Conservation (phyloP, 2,797 vertebrate genomes). For the Chelon labrosus region DNA sequence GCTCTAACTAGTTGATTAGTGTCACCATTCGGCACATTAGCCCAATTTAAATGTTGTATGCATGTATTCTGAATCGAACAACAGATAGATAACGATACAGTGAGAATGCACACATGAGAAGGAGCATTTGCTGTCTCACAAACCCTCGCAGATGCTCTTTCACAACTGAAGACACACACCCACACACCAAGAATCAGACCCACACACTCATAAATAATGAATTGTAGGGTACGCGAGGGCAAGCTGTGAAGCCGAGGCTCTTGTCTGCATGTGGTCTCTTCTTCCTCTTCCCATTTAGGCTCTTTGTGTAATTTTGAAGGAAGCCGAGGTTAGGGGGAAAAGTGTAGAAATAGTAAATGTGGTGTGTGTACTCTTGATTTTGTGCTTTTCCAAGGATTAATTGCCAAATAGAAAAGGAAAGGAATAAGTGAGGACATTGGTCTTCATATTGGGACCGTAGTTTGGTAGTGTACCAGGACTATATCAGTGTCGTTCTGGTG, state of each 20-base stretch:
- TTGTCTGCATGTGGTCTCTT: slow-evolving; percentile 13
- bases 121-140: background rate
- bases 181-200: slow-evolving; percentile 17
- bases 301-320: slow-evolving; percentile 5
- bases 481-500: background rate
- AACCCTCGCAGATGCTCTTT: slow-evolving; percentile 30
- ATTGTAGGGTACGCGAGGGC: slow-evolving; percentile 32
- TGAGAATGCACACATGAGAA: background rate
- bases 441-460: no score
- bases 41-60: slow-evolving; percentile 35
- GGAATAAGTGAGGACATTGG: background rate
- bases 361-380: background rate
- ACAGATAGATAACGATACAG: slow-evolving; percentile 12
- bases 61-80: slow-evolving; percentile 47
- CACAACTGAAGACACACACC: slow-evolving; percentile 32
- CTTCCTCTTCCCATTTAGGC: slow-evolving; percentile 21
- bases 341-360: slow-evolving; percentile 1
- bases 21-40: slow-evolving; percentile 37
- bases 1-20: slow-evolving; percentile 38
- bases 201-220: slow-evolving; percentile 55
- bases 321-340: background rate
- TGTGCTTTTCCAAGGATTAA: background rate
- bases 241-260: slow-evolving; percentile 12
- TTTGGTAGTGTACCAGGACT: background rate
- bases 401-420: background rate